A percentile compares a stretch with the other conserved stretches of the same genome.
Conservation (phyloP, 2,888 invertebrate species). For the Mesorhabditis belari region DNA sequence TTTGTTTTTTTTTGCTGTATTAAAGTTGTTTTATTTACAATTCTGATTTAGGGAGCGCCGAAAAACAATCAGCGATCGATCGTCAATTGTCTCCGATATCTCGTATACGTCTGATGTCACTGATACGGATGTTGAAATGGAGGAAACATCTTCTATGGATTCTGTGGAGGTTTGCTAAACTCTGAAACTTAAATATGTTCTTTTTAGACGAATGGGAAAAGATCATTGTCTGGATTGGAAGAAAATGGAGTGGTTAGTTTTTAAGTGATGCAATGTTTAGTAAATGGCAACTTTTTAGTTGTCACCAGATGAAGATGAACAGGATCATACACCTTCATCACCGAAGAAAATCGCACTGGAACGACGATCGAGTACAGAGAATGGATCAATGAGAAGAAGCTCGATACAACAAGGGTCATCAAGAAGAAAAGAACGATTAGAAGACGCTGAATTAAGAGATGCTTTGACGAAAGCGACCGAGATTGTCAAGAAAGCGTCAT, state of each 20-base stretch:
- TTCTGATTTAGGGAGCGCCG: slow-evolving; percentile 15
- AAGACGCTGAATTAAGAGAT: slow-evolving; percentile 4
- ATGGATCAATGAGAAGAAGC: too few species aligned
- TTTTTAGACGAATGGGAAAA: neutral
- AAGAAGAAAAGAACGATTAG: slow-evolving; percentile 30
- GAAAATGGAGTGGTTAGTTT: slow-evolving; percentile 3
- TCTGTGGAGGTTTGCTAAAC: neutral
- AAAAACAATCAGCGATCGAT: slow-evolving; percentile 4
- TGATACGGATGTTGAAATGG: slow-evolving; percentile 1
- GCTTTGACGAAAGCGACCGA: too few species aligned
- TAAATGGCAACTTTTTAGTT: too few species aligned
- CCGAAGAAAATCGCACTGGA: neutral
- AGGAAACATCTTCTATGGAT: neutral
- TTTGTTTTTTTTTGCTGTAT: too few species aligned
- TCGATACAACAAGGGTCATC: too few species aligned
- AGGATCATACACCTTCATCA: too few species aligned
- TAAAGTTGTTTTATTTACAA: too few species aligned
- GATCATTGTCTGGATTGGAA: slow-evolving; percentile 5
- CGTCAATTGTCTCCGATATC: slow-evolving; percentile 13
- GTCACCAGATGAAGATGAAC: too few species aligned
- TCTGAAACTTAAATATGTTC: neutral
- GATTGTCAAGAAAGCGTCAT: too few species aligned
- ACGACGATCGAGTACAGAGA: neutral
- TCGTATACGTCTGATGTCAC: slow-evolving; percentile 11
- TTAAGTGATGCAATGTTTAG: too few species aligned